Percentiles rank a stretch among this genome's conserved stretches.
Conservation (phyloP, 1,140 invertebrate species). For the Pogonognathellus flavescens region DNA sequence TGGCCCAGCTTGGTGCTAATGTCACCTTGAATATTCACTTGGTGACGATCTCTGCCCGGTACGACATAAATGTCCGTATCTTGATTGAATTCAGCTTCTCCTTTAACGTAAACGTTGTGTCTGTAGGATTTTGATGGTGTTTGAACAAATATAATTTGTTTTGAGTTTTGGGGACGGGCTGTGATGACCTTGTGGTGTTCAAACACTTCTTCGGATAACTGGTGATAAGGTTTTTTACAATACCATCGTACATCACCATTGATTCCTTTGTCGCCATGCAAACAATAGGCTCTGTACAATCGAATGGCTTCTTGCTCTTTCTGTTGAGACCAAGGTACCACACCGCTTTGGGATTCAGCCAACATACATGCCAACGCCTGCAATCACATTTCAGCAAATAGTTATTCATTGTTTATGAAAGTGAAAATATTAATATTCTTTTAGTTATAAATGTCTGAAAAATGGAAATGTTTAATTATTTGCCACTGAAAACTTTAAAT, state of each 20-base stretch:
- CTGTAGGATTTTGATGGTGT: neutral
- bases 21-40: neutral
- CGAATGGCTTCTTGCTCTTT: neutral
- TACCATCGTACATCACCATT: neutral
- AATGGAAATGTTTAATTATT: too few species aligned
- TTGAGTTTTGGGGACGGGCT: neutral
- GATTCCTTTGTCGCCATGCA: neutral
- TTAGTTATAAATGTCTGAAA: too few species aligned
- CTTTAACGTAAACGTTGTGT: constrained; percentile 10
- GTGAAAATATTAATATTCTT: too few species aligned
- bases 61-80: neutral
- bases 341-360: neutral
- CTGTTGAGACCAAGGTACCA: neutral
- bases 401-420: too few species aligned
- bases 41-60: neutral
- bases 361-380: neutral
- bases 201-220: neutral
- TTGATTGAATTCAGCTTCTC: neutral
- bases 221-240: neutral
- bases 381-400: too few species aligned
- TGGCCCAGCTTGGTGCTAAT: neutral
- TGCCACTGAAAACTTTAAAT: too few species aligned
- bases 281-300: neutral
- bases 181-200: constrained; percentile 11
- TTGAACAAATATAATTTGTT: neutral